phyloP scores from a whole-genome alignment of 2,113 vertebrate genomes.

The Nerophis lumbriciformis region DNA sequence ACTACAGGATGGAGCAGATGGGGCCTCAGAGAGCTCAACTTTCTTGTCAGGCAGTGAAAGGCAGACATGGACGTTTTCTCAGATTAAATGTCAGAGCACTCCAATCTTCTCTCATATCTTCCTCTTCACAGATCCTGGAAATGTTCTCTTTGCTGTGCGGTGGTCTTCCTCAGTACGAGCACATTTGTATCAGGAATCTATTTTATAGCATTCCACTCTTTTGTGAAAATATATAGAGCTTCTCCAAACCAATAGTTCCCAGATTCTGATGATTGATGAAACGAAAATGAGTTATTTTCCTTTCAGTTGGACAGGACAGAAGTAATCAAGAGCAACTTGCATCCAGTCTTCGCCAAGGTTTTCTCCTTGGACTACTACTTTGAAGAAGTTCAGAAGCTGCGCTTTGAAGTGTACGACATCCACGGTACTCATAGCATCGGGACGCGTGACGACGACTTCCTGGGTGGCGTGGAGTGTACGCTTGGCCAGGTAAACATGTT shows the following conservation, averaged over 20 bases:
- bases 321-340: constrained; percentile 91
- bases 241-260: not conserved
- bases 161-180: constrained; percentile 13
- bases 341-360: constrained; percentile 89
- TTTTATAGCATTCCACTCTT: constrained; percentile 13
- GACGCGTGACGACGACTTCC: constrained; percentile 85
- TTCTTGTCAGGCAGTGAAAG: constrained; percentile 47
- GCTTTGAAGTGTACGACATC: constrained; percentile 91
- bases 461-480: constrained; percentile 89
- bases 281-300: constrained; percentile 6
- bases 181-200: constrained; percentile 5
- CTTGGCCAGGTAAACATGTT: constrained; percentile 83
- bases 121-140: constrained; percentile 27
- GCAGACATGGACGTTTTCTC: constrained; percentile 28
- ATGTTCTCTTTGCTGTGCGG: constrained; percentile 15
- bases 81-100: constrained; percentile 46
- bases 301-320: constrained; percentile 87
- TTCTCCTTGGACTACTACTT: constrained; percentile 90
- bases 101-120: constrained; percentile 28
- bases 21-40: constrained; percentile 31
- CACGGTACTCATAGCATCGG: constrained; percentile 81
- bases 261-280: not conserved
- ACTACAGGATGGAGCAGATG: constrained; percentile 33
- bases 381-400: constrained; percentile 92
- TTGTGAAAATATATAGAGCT: not conserved